Conservation (phyloP, 2,888 invertebrate genomes). For the Sepiola atlantica region DNA sequence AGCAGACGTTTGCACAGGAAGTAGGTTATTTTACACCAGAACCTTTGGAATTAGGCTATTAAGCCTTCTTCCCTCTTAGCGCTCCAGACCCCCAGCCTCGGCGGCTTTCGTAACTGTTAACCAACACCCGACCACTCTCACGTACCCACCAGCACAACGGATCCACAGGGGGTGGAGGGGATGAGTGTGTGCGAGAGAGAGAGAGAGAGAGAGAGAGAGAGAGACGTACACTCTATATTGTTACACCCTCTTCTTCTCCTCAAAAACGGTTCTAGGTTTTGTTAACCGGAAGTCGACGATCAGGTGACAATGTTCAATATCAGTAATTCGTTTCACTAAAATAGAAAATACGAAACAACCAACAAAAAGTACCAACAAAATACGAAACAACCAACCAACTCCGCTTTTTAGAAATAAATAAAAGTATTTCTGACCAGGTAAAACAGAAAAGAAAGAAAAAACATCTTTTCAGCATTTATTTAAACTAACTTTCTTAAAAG, state of each 20-base stretch:
- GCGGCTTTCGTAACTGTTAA: neutral
- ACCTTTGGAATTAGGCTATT: slow-evolving; percentile 41
- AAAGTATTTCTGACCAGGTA: too few relatives aligned
- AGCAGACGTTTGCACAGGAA: slow-evolving; percentile 42
- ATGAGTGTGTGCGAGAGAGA: neutral
- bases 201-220: too few relatives aligned
- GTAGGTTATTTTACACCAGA: slow-evolving; percentile 43
- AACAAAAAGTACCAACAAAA: neutral
- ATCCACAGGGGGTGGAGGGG: too few relatives aligned
- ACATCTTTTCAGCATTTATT: too few relatives aligned
- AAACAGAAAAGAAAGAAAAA: too few relatives aligned
- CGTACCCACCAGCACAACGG: too few relatives aligned
- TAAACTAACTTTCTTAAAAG: too few relatives aligned
- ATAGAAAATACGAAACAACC: slow-evolving; percentile 8
- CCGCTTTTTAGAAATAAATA: too few relatives aligned
- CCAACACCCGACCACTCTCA: neutral
- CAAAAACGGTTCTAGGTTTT: neutral
- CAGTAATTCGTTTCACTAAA: slow-evolving; percentile 32
- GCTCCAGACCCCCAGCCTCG: neutral
- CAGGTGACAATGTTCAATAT: slow-evolving; percentile 32
- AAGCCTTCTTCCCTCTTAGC: slow-evolving; percentile 34
- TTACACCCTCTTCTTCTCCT: too few relatives aligned
- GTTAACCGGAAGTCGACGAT: neutral
- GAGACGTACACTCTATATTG: too few relatives aligned
- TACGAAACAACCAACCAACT: too few relatives aligned